These are phyloP conservation scores for Torymus tubicola DNA, from an alignment of 2,888 invertebrate genomes.

Conservation along the genomic window DNA sequence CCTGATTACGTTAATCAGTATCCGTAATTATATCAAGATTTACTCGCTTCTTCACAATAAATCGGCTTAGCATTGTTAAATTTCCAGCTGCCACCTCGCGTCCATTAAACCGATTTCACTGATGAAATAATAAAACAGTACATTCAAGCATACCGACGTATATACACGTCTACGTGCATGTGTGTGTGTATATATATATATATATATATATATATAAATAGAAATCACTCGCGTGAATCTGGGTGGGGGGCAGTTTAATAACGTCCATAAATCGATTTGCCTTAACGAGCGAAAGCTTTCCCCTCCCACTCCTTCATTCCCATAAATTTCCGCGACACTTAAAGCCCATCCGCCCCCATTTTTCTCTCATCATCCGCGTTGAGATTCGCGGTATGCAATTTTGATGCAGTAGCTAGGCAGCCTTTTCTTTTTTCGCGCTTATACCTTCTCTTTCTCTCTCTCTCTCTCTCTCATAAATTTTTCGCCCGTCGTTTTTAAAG, in stretches of 20 bases:
- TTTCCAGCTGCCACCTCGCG: neutral
- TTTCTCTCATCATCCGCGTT: conserved; percentile 45
- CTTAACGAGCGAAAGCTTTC: conserved; percentile 41
- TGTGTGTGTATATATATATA: no score
- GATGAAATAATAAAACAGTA: no score
- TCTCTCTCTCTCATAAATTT: conserved; percentile 61
- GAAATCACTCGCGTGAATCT: conserved; percentile 17
- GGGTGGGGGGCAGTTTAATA: conserved; percentile 16
- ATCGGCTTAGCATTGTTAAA: no score
- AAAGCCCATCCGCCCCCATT: conserved; percentile 44
- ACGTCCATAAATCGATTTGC: conserved; percentile 46
- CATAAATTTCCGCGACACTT: conserved; percentile 54
- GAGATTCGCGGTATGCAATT: conserved; percentile 54
- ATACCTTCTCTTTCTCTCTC: neutral
- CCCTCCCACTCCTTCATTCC: no score
- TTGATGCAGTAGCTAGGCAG: conserved; percentile 38
- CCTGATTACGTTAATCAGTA: no score
- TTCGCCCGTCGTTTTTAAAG: conserved; percentile 59
- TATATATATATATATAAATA: neutral
- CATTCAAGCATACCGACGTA: no score
- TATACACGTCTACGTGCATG: no score
- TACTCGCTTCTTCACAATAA: no score
- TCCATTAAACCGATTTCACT: neutral
- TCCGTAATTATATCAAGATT: no score
- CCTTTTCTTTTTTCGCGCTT: neutral